Evolutionary conservation across 2,113 vertebrate genomes (phyloP), one percentile per base, ranked within the genome.

Genomic region (Lophochroa leadbeateri): DNA sequence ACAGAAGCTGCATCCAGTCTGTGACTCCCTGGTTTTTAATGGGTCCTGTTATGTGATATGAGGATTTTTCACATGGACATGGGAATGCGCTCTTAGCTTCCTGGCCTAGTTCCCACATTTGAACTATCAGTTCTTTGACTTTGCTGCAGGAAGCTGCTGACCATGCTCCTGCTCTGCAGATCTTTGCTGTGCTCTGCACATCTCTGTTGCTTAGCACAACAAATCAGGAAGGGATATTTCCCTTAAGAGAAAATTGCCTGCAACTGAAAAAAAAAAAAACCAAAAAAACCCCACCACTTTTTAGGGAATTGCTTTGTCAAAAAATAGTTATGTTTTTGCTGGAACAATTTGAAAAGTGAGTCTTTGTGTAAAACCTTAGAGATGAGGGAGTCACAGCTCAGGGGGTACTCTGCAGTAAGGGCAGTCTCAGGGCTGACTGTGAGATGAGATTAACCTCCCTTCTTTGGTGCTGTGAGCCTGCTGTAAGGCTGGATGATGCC

Each of bases 81-180:
- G 44, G 24, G n/a, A 95, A 65, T 49, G 83, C 37, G n/a, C 8
- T 68, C 68, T 24, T 44, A 53, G 35, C 24, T 91, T 88, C 68
- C 80, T 84, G 57, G 52, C n/a, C 57, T 61, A 37, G 55, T 64
- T 92, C 47, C 69, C 70, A n/a, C 52, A 21, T 78, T 77, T 52
- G 20, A 84, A 31, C 35, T 60, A 19, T 7, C 27, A 61, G 18
- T 79, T 28, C n/a, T 89, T 75, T 82, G 60, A 69, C 69, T 83
- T 86, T 5, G 3, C 25, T 53, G 64, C 57, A 65, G 76, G 72
- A 96, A 93, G 72, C 68, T 94, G 93, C 92, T 88, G 91, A 94
- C 88, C 39, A 60, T 0, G 5, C 55, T 87, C 12, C 52, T 88
- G 17, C 60, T 64, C 14, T 84, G 69, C 83, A 92, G 57, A 64